Base-by-base conservation (phyloP, 1,140 invertebrate species). In the Colletes gigas region DNA sequence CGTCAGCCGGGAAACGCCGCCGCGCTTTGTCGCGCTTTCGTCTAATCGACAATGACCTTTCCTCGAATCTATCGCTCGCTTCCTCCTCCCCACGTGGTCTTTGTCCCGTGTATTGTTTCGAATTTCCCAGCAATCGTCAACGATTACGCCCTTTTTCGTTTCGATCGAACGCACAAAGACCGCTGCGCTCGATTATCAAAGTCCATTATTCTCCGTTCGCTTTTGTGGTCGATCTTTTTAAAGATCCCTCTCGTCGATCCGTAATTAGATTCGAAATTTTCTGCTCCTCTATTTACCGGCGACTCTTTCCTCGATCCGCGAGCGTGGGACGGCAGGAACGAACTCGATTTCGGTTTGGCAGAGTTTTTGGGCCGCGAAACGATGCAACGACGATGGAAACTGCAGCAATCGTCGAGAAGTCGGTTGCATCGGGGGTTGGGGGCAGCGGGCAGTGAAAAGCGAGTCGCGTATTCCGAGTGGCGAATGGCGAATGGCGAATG, bases 21-120 rank as follows among this genome's bases (percentile, higher is more conserved):
- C 52, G 47, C 70, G 60, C 44, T 79, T 71, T 77, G 60, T 66
- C 78, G 50, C 57, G 69, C 62, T 78, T 78, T 82, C 63, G 62
- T 77, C 50, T 82, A 81, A 81, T 81, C 78, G 71, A 81, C 71
- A 80, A 78, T 78, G 73, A 82, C 80, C 84, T 69, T 19, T 63
- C 30, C n/a, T 17, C 30, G 6, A 66, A 50, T 63, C 88, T 83
- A 78, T 81, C 73, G 76, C 17, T 57, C 41, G 8, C 21, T 63
- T 54, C 15, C 30, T 79, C 15, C 17, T 9, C 60, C 14, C 12
- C 41, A 1, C 75, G 1, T 14, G 17, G 19, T 62, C 59, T 21
- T 12, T 17, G 52, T 12, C 12, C 52, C 9, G 14, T 4, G 6
- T 10, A 12, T 52, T 52, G 14, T 52, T 52, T 52, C 44, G 44